Conservation (phyloP, 2,888 invertebrate genomes). For the Megaustenia siamemsis region DNA sequence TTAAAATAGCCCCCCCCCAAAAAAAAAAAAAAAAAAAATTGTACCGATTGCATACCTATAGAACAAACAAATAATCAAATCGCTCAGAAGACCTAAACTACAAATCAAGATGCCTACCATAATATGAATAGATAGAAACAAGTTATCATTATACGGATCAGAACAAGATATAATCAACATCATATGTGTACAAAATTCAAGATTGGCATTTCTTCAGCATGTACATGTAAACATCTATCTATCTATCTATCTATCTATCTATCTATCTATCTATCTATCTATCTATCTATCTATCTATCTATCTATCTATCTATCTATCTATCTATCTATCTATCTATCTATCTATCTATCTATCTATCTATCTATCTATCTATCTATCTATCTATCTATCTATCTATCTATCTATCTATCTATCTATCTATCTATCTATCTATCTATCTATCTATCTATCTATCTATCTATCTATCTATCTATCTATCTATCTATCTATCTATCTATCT, state of each 20-base stretch:
- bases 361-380: not conserved
- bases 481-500: not conserved
- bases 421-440: not conserved
- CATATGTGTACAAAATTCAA: too few species aligned
- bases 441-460: not conserved
- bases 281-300: not conserved
- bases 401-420: not conserved
- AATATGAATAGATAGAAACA: too few species aligned
- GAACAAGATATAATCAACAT: too few species aligned
- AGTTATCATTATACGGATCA: too few species aligned
- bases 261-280: not conserved
- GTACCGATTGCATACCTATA: too few species aligned
- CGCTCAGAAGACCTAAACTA: too few species aligned
- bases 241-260: not conserved
- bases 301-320: constrained; percentile 1
- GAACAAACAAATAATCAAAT: too few species aligned
- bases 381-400: not conserved
- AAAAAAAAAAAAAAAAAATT: too few species aligned
- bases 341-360: not conserved
- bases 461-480: not conserved
- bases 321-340: not conserved
- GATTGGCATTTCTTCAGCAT: too few species aligned
- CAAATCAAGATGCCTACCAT: too few species aligned
- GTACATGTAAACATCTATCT: too few species aligned
- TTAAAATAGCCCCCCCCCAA: too few species aligned